Base-by-base conservation (phyloP, 2,888 invertebrate genomes). In the Chirona hameri region DNA sequence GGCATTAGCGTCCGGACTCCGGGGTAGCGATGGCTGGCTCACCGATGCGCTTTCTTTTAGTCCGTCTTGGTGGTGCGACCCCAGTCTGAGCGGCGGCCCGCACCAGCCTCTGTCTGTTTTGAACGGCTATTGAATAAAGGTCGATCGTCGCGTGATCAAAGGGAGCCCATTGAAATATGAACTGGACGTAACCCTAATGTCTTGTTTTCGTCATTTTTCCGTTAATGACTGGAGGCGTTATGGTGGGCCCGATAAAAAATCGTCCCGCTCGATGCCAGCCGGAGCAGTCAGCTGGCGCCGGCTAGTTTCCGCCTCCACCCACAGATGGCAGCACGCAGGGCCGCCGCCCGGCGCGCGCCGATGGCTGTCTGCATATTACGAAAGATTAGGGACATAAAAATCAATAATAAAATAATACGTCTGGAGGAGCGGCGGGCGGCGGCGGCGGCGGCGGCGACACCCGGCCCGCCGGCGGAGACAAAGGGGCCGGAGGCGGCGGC, bases 181-280 rank as follows among this genome's bases (percentile, higher is more conserved):
- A 39, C 76, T 76, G 46, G 76, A 39, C 76, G 24, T 24, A 46
- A 46, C 76, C 39, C 76, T 76, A 76, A 76, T 76, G 76, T 76
- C 76, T 76, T 76, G 76, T 76, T 76, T 76, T 76, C 76, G 76
- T 76, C 76, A 76, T 76, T 76, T 76, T 24, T 39, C 72, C 76
- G 76, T 46, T 76, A 76, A 76, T 76, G 76, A 76, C 76, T 10
- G 46, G 9, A 31, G 76, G 76, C 46, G 76, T 21, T 46, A 21
- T 15, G 21, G 39, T 18, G 31, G 46, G 24, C 27, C 46, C 76
- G 76, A 76, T 76, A 76, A 76, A 76, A 76, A 76, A 76, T 46
- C 18, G 24, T 21, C 76, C 24, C 76, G 76, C 76, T 76, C 76
- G 21, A 76, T 76, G 39, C 15, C 46, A 24, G 46, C 76, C 39